Percentiles rank a stretch among this genome's conserved stretches.
Evolutionary conservation across 53 echinoderm and acorn worm genomes (phyloP).

Genomic region (Zoroaster sp.): DNA sequence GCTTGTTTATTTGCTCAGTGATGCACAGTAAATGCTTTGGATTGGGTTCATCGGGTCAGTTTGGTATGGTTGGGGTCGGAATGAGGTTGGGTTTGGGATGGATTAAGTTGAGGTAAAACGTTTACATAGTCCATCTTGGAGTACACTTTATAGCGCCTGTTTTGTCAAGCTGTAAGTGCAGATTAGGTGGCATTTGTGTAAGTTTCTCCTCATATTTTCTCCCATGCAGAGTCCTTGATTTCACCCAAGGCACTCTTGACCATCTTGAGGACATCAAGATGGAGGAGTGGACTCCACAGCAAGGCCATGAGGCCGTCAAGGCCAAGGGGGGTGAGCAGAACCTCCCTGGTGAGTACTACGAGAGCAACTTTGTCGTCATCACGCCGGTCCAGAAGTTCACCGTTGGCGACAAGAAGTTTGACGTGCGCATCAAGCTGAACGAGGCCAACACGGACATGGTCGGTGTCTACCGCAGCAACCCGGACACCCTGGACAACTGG

Average conservation of each 20-base stretch:
- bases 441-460: constrained; percentile 63
- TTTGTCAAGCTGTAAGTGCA: neutral
- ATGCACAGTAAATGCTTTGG: too few species aligned
- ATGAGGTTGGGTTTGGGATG: too few species aligned
- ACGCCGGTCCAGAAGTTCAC: constrained; percentile 78
- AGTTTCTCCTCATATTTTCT: neutral
- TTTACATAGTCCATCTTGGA: neutral
- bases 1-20: too few species aligned
- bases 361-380: constrained; percentile 81
- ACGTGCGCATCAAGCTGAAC: constrained; percentile 57
- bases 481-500: constrained; percentile 75
- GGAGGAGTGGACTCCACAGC: constrained; percentile 76
- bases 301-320: constrained; percentile 64
- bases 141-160: neutral
- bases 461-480: constrained; percentile 79
- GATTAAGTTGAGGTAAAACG: too few species aligned
- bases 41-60: too few species aligned
- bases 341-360: constrained; percentile 78
- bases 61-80: too few species aligned
- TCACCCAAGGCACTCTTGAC: constrained; percentile 72
- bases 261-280: constrained; percentile 85
- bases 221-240: constrained; percentile 60
- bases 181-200: neutral
- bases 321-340: constrained; percentile 55
- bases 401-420: constrained; percentile 56